Conservation (phyloP, 23 tunicate species). For the Ciona savignyi region DNA sequence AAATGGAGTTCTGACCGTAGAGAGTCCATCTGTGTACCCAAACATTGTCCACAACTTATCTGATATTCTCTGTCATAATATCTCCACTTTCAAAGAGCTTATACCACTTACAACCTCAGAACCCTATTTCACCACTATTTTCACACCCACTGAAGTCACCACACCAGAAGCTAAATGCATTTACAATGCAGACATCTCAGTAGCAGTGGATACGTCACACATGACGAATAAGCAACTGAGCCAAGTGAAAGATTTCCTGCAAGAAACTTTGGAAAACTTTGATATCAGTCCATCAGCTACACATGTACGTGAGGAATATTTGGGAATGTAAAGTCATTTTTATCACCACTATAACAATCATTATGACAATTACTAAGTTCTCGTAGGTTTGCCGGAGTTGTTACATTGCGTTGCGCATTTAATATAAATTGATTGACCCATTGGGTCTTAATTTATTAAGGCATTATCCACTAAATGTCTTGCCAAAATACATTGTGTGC, state of each 20-base stretch:
- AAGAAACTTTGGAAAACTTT: neutral
- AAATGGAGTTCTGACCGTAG: neutral
- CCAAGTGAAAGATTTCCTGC: constrained; percentile 14
- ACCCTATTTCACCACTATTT: neutral
- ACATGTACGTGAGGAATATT: neutral
- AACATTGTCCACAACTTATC: neutral
- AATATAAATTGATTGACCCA: too few species aligned
- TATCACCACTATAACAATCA: too few species aligned
- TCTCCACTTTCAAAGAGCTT: neutral
- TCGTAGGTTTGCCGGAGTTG: too few species aligned
- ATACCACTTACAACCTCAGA: neutral
- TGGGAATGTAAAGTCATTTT: too few species aligned
- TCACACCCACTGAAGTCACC: neutral
- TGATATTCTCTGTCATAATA: neutral
- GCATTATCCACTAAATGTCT: too few species aligned
- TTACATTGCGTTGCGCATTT: too few species aligned
- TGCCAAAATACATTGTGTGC: too few species aligned
- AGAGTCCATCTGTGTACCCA: neutral
- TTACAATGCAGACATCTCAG: constrained; percentile 14
- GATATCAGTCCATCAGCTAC: constrained; percentile 3
- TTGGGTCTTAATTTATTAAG: too few species aligned
- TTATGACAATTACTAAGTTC: too few species aligned
- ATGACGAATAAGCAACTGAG: neutral
- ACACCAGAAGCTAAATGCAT: neutral
- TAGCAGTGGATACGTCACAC: constrained; percentile 13